These are phyloP conservation scores for Podocnemis expansa DNA, from an alignment of 2,113 vertebrate species.

Conservation along the genomic window DNA sequence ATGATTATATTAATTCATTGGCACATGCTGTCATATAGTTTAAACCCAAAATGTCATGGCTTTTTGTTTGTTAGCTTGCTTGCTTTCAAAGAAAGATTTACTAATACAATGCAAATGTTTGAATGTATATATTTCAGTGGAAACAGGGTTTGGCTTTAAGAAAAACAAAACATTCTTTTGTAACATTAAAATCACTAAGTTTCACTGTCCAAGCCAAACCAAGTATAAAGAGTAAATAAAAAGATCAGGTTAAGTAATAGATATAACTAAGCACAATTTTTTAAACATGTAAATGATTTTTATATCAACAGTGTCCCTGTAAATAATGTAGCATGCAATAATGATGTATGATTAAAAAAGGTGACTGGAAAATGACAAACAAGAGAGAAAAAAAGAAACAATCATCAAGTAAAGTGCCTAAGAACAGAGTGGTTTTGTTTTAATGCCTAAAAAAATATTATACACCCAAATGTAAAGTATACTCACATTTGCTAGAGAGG, in stretches of 20 bases:
- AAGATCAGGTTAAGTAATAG: background rate
- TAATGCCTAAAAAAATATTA: background rate
- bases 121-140: background rate
- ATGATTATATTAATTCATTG: background rate
- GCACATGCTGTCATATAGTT: background rate
- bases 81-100: background rate
- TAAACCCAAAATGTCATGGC: background rate
- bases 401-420: background rate
- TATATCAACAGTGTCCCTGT: background rate
- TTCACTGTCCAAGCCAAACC: background rate
- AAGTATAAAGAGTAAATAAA: background rate
- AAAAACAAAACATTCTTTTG: background rate
- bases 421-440: background rate
- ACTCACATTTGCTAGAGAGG: background rate
- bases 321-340: background rate
- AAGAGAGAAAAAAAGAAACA: rapidly evolving
- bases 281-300: background rate
- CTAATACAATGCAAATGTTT: background rate
- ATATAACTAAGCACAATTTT: background rate
- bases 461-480: background rate
- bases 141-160: background rate
- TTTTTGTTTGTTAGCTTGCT: background rate
- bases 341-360: background rate
- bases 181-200: background rate
- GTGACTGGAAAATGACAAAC: background rate